Conservation (phyloP, 2,797 vertebrate species). For the Eulemur mongoz region DNA sequence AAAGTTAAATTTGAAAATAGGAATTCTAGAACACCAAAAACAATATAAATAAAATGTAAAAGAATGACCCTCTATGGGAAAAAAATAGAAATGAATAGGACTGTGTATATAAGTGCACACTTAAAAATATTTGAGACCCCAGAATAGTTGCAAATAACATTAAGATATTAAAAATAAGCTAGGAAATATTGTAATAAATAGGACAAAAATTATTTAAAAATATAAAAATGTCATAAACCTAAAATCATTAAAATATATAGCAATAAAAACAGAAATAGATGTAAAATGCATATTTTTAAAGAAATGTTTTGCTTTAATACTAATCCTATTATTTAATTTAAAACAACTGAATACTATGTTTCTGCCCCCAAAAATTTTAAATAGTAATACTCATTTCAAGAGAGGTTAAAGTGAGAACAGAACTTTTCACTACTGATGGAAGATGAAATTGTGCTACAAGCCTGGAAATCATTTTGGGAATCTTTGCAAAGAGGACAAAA, state of each 20-base stretch:
- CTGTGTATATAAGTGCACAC: not conserved
- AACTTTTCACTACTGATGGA: not conserved
- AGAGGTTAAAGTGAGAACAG: not conserved
- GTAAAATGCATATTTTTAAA: not conserved
- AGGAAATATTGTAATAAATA: not conserved
- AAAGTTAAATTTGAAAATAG: not conserved
- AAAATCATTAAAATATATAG: not conserved
- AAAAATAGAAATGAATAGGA: not conserved
- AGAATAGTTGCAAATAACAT: not conserved
- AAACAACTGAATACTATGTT: not conserved
- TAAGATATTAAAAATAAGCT: not conserved
- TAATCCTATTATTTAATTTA: not conserved
- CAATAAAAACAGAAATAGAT: not conserved
- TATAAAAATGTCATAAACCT: not conserved
- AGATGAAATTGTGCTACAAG: not conserved
- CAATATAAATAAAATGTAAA: not conserved
- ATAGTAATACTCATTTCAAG: not conserved
- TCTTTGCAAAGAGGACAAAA: not conserved
- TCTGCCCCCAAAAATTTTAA: not conserved
- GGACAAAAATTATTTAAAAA: not conserved
- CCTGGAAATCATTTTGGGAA: not conserved
- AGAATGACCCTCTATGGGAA: not conserved
- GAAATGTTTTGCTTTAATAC: not conserved
- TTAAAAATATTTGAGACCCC: not conserved
- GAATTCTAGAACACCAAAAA: not conserved